Conservation (phyloP, 2,888 invertebrate genomes). For the Pyrgus malvae region DNA sequence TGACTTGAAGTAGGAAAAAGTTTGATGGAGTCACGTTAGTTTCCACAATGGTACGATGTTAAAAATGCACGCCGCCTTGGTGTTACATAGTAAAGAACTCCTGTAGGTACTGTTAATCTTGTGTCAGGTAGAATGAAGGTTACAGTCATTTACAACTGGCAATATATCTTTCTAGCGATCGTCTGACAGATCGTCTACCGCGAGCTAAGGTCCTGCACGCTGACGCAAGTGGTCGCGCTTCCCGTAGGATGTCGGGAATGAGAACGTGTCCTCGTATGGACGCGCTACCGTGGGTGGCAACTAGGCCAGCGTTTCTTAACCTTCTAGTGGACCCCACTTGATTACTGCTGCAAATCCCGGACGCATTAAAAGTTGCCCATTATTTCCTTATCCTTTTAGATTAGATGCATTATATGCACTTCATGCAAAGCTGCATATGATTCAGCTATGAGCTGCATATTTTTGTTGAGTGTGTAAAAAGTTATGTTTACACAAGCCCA, state of each 20-base stretch:
- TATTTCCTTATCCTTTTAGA: conserved; percentile 7
- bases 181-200: conserved; percentile 69
- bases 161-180: conserved; percentile 59
- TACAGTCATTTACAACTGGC: conserved; percentile 43
- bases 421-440: no score
- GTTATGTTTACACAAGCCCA: no score
- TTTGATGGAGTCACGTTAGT: not conserved
- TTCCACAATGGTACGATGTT: not conserved
- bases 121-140: conserved; percentile 34
- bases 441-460: no score
- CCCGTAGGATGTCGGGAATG: conserved; percentile 79
- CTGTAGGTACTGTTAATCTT: conserved; percentile 11
- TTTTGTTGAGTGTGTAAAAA: no score
- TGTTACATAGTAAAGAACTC: not conserved
- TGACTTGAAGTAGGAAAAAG: conserved; percentile 19
- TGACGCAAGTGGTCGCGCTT: conserved; percentile 73
- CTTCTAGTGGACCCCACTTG: conserved; percentile 19
- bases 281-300: conserved; percentile 62
- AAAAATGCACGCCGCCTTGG: not conserved
- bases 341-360: conserved; percentile 13
- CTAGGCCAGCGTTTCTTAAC: conserved; percentile 27
- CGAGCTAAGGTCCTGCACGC: conserved; percentile 63
- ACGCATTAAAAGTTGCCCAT: conserved; percentile 5
- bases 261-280: conserved; percentile 76
- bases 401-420: not conserved